A percentile compares a stretch with the other conserved stretches of the same genome.
Conservation (phyloP, 2,888 invertebrate species). For the Cabera pusaria region DNA sequence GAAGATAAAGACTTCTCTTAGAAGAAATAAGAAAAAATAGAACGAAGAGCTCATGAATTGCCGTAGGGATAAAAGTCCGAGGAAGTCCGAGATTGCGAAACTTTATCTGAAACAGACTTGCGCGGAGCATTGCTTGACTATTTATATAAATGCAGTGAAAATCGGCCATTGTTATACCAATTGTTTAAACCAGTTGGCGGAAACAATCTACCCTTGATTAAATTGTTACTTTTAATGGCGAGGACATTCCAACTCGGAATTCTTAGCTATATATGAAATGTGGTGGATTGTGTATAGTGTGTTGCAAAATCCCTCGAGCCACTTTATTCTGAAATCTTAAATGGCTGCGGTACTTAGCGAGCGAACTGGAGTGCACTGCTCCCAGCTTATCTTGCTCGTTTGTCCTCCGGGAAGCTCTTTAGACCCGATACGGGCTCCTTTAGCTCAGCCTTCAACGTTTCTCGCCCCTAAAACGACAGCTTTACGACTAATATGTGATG, state of each 20-base stretch:
- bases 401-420: slow-evolving; percentile 70
- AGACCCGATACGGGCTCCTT: slow-evolving; percentile 50
- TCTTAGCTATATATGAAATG: no score
- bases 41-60: slow-evolving; percentile 30
- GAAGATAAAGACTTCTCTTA: slow-evolving; percentile 27
- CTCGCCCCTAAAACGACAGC: slow-evolving; percentile 38
- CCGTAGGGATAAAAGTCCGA: slow-evolving; percentile 29
- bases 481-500: slow-evolving; percentile 44
- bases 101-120: slow-evolving; percentile 30
- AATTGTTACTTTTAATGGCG: no score
- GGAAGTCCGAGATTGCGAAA: slow-evolving; percentile 34
- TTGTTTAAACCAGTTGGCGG: no score
- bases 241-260: no score
- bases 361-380: slow-evolving; percentile 41
- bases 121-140: slow-evolving; percentile 22
- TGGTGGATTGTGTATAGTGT: slow-evolving; percentile 24
- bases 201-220: no score
- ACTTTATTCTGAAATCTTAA: slow-evolving; percentile 32
- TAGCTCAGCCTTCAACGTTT: slow-evolving; percentile 38
- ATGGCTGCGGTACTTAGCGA: slow-evolving; percentile 28
- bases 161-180: no score
- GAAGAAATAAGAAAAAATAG: slow-evolving; percentile 27
- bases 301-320: slow-evolving; percentile 20
- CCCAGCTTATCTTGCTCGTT: slow-evolving; percentile 69
- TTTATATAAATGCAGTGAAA: slow-evolving; percentile 23